A percentile compares a stretch with the other conserved stretches of the same genome.
Conservation (phyloP, 1,140 invertebrate genomes). For the Neodiprion pinetum region DNA sequence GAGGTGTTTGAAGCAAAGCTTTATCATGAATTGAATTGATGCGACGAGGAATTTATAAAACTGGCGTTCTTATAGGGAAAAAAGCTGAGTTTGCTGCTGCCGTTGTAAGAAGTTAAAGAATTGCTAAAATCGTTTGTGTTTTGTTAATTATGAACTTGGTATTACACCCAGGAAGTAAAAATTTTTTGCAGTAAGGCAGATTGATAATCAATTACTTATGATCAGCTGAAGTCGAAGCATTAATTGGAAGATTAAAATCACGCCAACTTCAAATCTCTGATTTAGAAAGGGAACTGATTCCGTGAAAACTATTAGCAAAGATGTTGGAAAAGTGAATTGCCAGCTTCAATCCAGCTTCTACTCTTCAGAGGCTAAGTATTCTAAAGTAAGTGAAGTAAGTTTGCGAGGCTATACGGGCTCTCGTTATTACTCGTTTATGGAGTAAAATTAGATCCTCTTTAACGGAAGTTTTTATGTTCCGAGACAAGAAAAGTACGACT, state of each 20-base stretch:
- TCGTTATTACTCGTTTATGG: background rate
- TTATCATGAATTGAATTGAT: slow-evolving; percentile 58
- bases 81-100: slow-evolving; percentile 78
- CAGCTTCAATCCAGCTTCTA: slow-evolving; percentile 44
- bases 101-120: slow-evolving; percentile 69
- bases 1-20: slow-evolving; percentile 56
- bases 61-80: slow-evolving; percentile 80
- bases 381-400: slow-evolving; percentile 38
- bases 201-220: slow-evolving; percentile 21
- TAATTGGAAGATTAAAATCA: slow-evolving; percentile 69
- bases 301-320: slow-evolving; percentile 41
- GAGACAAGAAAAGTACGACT: slow-evolving; percentile 69
- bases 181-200: slow-evolving; percentile 12
- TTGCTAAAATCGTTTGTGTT: slow-evolving; percentile 52
- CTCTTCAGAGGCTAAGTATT: slow-evolving; percentile 40
- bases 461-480: slow-evolving; percentile 33
- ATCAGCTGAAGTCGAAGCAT: slow-evolving; percentile 70
- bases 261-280: slow-evolving; percentile 68
- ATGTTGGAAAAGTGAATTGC: slow-evolving; percentile 43
- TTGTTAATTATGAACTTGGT: slow-evolving; percentile 13
- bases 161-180: background rate
- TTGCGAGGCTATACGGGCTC: no score
- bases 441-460: background rate
- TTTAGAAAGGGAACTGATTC: slow-evolving; percentile 67
- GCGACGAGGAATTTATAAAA: slow-evolving; percentile 70